Percentiles rank a stretch among this genome's conserved stretches.
Conservation (phyloP, 1,140 invertebrate species). For the Drosophila biarmipes region DNA sequence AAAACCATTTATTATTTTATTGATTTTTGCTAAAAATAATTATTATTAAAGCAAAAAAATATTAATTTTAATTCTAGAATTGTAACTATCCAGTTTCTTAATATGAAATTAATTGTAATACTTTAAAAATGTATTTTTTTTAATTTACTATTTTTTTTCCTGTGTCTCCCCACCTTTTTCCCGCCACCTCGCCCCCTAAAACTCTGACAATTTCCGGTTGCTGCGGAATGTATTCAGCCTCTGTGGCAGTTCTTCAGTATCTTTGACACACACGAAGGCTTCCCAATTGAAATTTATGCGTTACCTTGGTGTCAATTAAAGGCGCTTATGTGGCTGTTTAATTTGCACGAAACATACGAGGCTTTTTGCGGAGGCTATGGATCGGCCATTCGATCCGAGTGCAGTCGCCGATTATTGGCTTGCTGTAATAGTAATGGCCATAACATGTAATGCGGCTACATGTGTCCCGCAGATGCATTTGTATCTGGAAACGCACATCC, state of each 20-base stretch:
- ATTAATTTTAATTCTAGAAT: no score
- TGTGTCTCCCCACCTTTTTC: neutral
- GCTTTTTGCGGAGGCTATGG: conserved; percentile 1
- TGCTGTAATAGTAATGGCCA: conserved; percentile 38
- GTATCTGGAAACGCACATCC: conserved; percentile 16
- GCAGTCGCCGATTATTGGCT: conserved; percentile 4
- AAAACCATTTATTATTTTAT: no score
- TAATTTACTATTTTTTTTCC: neutral
- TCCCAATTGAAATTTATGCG: conserved; percentile 30
- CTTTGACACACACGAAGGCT: conserved; percentile 10
- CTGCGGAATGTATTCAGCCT: conserved; percentile 15
- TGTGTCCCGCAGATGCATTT: conserved; percentile 24
- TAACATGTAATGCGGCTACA: conserved; percentile 29
- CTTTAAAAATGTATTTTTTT: no score
- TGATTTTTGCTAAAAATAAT: no score
- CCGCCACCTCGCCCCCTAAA: neutral
- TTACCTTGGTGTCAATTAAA: conserved; percentile 51
- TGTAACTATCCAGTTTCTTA: no score
- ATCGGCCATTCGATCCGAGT: neutral
- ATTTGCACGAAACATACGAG: conserved; percentile 1
- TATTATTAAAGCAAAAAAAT: no score
- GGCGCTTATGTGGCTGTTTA: conserved; percentile 16
- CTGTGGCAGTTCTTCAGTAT: conserved; percentile 7
- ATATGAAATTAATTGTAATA: no score
- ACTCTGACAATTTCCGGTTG: conserved; percentile 50